phyloP scores from a whole-genome alignment of 2,888 invertebrate species.

The Mythimna vitellina region DNA sequence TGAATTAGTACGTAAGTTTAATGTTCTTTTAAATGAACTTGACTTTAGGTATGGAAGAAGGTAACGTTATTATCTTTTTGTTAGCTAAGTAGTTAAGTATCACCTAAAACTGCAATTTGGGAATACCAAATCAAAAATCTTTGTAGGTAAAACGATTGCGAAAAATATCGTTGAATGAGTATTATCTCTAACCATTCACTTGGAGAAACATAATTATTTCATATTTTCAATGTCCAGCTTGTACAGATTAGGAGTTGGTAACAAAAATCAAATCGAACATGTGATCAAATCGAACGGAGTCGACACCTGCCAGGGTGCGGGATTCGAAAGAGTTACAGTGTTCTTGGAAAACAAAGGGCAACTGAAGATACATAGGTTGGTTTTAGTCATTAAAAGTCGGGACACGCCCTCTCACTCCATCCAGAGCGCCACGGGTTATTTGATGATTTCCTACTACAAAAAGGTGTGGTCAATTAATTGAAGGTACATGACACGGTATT shows the following conservation, averaged over 20 bases:
- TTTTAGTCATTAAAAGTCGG: too few species aligned
- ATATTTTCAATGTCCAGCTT: neutral
- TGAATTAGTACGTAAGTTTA: constrained; percentile 24
- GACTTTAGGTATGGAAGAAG: neutral
- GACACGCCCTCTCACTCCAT: too few species aligned
- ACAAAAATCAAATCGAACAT: neutral
- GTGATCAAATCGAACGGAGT: too few species aligned
- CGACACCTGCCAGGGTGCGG: too few species aligned
- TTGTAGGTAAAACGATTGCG: neutral
- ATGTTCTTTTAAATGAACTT: neutral
- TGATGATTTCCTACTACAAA: neutral
- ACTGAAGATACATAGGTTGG: too few species aligned
- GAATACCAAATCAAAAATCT: neutral
- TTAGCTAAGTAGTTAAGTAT: neutral
- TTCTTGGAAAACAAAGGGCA: too few species aligned
- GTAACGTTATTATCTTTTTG: neutral
- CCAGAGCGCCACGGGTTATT: too few species aligned
- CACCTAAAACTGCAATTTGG: neutral
- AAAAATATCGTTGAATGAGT: neutral
- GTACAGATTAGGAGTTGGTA: neutral
- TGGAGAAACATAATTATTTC: neutral
- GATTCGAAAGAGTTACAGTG: too few species aligned
- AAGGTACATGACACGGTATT: neutral
- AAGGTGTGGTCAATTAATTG: neutral
- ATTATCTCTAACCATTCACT: too few species aligned